Evolutionary conservation across 2,888 invertebrate genomes (phyloP).

Genomic region (Polietes domitor): DNA sequence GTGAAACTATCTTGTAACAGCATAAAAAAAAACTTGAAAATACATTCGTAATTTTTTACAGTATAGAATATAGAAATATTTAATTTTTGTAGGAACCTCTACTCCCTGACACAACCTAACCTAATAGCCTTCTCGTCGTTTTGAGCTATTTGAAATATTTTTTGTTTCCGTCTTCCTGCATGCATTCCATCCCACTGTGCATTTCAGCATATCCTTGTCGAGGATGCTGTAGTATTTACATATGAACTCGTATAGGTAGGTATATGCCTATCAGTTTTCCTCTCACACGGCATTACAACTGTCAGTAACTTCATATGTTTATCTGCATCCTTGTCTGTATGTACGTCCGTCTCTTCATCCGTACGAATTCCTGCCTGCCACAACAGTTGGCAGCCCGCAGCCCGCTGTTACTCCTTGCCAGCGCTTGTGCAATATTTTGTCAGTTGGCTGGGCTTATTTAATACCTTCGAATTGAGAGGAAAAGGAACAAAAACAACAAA

Average conservation of each 20-base stretch:
- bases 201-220: conserved; percentile 48
- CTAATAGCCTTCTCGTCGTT: too few relatives aligned
- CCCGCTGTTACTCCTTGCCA: conserved; percentile 3
- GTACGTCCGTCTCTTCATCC: conserved; percentile 22
- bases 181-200: conserved; percentile 26
- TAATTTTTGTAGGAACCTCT: too few relatives aligned
- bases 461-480: conserved; percentile 3
- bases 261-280: conserved; percentile 18
- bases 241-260: background rate
- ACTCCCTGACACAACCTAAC: too few relatives aligned
- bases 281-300: conserved; percentile 39
- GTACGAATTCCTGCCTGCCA: background rate
- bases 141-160: too few relatives aligned
- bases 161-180: too few relatives aligned
- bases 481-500: conserved; percentile 42
- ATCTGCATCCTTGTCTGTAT: conserved; percentile 30
- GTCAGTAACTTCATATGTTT: conserved; percentile 44
- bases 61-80: too few relatives aligned
- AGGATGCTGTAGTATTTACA: background rate
- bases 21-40: too few relatives aligned
- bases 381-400: too few relatives aligned
- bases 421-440: conserved; percentile 57
- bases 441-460: conserved; percentile 45
- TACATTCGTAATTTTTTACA: too few relatives aligned
- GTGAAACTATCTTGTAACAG: too few relatives aligned